Conservation (phyloP, 2,797 vertebrate species). For the Acanthurus leucopareius region DNA sequence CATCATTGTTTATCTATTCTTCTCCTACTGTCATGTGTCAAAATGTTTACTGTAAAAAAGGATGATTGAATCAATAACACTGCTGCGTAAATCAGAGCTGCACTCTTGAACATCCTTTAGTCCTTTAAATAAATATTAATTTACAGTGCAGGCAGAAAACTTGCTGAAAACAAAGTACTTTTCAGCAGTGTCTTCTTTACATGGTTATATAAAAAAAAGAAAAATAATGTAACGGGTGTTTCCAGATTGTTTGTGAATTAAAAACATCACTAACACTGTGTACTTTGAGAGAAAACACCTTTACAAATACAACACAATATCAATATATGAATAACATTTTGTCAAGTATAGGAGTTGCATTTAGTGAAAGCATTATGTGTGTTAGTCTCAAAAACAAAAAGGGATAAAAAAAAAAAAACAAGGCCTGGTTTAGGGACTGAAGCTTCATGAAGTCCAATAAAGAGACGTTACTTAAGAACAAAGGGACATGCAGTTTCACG, state of each 20-base stretch:
- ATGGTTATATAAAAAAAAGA: background rate
- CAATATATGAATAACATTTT: background rate
- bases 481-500: background rate
- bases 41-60: background rate
- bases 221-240: background rate
- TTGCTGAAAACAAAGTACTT: background rate
- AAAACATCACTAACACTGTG: background rate
- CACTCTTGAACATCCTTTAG: background rate
- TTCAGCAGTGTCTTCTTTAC: background rate
- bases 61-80: background rate
- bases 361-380: constrained; percentile 10
- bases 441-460: constrained; percentile 22
- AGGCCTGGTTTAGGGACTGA: constrained; percentile 25
- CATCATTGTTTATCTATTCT: no score
- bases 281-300: background rate
- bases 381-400: constrained; percentile 31
- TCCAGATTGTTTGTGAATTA: background rate
- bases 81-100: background rate
- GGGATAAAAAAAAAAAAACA: background rate
- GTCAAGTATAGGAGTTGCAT: background rate
- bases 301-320: background rate
- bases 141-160: background rate
- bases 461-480: constrained; percentile 53
- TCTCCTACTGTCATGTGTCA: background rate
- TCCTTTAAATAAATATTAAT: background rate